Conservation (phyloP, 2,888 invertebrate species). For the Dynastes hyllus region DNA sequence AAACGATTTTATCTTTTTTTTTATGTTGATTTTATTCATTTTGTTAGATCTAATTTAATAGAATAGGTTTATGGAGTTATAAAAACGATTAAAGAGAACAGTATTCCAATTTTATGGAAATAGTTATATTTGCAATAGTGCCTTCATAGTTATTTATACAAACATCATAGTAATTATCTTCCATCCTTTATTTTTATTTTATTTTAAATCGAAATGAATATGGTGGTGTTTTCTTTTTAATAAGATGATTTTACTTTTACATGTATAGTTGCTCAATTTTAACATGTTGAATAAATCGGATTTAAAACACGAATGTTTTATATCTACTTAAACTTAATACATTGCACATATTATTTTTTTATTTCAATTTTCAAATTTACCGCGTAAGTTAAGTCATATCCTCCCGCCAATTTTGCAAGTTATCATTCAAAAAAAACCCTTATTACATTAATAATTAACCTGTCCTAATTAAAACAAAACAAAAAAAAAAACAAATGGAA, state of each 20-base stretch:
- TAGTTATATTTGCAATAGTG: slow-evolving; percentile 36
- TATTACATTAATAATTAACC: no score
- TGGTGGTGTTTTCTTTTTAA: background rate
- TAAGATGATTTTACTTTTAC: background rate
- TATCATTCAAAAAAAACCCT: no score
- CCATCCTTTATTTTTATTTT: slow-evolving; percentile 10
- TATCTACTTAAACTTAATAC: background rate
- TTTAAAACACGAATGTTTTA: no score
- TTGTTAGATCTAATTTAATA: slow-evolving; percentile 45
- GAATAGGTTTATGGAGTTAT: slow-evolving; percentile 32
- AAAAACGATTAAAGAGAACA: slow-evolving; percentile 31
- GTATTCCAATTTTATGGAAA: slow-evolving; percentile 50
- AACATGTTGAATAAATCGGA: slow-evolving; percentile 4
- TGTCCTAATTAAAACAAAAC: no score
- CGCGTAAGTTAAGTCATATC: background rate
- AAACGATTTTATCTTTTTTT: background rate
- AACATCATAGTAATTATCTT: background rate
- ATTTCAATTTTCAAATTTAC: background rate
- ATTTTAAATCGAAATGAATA: slow-evolving; percentile 3
- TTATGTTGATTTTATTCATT: slow-evolving; percentile 36
- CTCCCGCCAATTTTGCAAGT: background rate
- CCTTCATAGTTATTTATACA: slow-evolving; percentile 22
- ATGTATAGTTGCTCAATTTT: slow-evolving; percentile 6
- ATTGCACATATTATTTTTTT: background rate
- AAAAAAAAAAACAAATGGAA: no score